A percentile compares a stretch with the other conserved stretches of the same genome.
Conservation (phyloP, 2,888 invertebrate genomes). For the Brassicogethes aeneus region DNA sequence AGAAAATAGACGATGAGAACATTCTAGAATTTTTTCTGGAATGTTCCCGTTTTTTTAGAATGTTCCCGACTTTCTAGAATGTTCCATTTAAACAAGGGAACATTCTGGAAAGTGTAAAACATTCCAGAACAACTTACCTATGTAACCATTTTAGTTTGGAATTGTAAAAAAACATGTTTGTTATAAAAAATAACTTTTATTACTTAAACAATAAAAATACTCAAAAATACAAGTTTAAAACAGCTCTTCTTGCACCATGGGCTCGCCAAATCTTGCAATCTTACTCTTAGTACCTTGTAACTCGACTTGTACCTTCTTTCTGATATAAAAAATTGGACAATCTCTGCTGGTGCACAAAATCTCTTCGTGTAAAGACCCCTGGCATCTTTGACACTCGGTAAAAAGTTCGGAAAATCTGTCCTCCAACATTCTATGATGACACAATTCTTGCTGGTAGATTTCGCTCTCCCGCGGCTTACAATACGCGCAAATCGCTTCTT, state of each 20-base stretch:
- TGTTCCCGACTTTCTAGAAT: too few species aligned
- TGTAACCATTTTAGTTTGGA: too few species aligned
- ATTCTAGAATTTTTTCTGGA: too few species aligned
- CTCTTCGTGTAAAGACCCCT: slow-evolving; percentile 96
- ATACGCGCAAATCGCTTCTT: slow-evolving; percentile 65
- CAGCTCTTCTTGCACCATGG: slow-evolving; percentile 17
- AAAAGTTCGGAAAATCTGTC: slow-evolving; percentile 87
- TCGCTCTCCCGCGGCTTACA: slow-evolving; percentile 73
- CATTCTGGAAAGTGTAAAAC: too few species aligned
- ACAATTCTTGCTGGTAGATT: slow-evolving; percentile 77
- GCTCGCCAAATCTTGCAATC: slow-evolving; percentile 69
- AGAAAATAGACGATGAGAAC: too few species aligned
- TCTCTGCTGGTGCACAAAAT: slow-evolving; percentile 96
- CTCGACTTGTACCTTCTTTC: slow-evolving; percentile 96
- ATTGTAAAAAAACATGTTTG: too few species aligned
- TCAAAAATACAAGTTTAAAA: too few species aligned
- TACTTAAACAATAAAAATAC: too few species aligned
- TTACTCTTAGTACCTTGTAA: slow-evolving; percentile 76
- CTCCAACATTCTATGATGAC: slow-evolving; percentile 69
- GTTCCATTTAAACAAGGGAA: too few species aligned
- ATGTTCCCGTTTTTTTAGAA: too few species aligned
- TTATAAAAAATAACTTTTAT: too few species aligned
- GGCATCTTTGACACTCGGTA: slow-evolving; percentile 99
- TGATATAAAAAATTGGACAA: slow-evolving; percentile 99
- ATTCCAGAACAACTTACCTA: too few species aligned